Base-by-base conservation (phyloP, 2,113 vertebrate genomes). In the Halichoerus grypus region DNA sequence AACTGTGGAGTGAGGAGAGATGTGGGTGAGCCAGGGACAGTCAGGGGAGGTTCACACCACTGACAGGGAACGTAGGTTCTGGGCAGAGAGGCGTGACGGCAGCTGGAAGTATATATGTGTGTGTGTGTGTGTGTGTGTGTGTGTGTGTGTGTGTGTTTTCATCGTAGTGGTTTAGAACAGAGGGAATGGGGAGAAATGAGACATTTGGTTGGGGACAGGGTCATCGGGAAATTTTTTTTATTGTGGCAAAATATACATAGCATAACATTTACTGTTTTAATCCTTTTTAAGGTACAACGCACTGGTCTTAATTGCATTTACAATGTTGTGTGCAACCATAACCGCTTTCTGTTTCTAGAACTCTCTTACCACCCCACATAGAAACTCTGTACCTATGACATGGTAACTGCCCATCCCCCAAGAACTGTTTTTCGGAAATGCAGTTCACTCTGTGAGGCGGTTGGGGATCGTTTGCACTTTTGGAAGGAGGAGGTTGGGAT, bases 121-220 rank as follows among this genome's bases (percentile, higher is more conserved):
- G 63, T 61, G 59, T 61, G 59, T 61, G 28, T 49, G 55, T 81
- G 42, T 72, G 57, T 12, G 39, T 33, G 59, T 42, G 49, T 39
- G 65, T 36, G 33, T 65, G 61, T 67, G 65, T 69, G 42, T 39
- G 85, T 55, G 24, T 21, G 28, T 87, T 76, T 39, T 26, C 13
- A 53, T 74, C 83, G 53, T 31, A 49, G 16, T 76, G 81, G 24
- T 33, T 93, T 81, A 86, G 77, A 90, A 85, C 26, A 79, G 65
- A 85, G 33, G 90, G 46, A 93, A 88, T 83, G 57, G 46, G 53
- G 81, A 59, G 42, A 93, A 90, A 82, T 79, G 53, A 95, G 72
- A 71, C 33, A 80, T 90, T 49, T 86, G 80, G 18, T 19, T 81
- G 21, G 72, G 24, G 42, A 92, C 28, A 33, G 65, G 39, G 3